phyloP scores from a whole-genome alignment of 1,140 invertebrate genomes.

The Thrips palmi region DNA sequence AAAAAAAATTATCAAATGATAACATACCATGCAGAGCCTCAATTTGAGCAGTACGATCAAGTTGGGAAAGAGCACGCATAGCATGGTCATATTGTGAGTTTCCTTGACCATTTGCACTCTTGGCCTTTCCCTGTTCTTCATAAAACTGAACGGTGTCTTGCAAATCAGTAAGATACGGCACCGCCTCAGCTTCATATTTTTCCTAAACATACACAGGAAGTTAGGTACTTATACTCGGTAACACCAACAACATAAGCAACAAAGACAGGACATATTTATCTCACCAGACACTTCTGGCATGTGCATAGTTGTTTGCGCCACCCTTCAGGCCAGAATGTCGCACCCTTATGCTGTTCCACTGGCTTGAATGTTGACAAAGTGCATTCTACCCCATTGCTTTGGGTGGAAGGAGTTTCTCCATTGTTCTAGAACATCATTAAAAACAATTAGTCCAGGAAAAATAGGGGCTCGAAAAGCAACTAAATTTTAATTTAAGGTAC shows the following conservation, averaged over 20 bases:
- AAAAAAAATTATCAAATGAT: constrained; percentile 1
- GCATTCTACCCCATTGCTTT: no score
- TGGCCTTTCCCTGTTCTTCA: constrained; percentile 56
- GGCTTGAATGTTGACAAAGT: constrained; percentile 7
- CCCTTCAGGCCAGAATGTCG: constrained; percentile 24
- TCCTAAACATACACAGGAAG: constrained; percentile 21
- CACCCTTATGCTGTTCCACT: constrained; percentile 11
- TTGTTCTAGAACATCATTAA: no score
- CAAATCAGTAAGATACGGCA: constrained; percentile 57
- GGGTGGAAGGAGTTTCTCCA: constrained; percentile 15
- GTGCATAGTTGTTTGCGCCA: constrained; percentile 31
- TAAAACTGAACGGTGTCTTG: constrained; percentile 75
- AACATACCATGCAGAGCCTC: constrained; percentile 50
- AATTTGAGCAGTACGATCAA: constrained; percentile 66
- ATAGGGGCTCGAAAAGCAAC: no score
- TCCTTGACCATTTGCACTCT: constrained; percentile 20
- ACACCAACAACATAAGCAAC: background rate
- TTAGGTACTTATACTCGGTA: background rate
- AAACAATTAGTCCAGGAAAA: no score
- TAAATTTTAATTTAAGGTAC: no score
- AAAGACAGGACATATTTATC: background rate
- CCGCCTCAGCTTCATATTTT: constrained; percentile 43
- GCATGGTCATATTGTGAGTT: constrained; percentile 54
- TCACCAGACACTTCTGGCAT: constrained; percentile 26
- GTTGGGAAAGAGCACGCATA: constrained; percentile 49